Evolutionary conservation across 2,888 invertebrate genomes (phyloP), one percentile per base, ranked within the genome.

Genomic region (Baccha elongata): DNA sequence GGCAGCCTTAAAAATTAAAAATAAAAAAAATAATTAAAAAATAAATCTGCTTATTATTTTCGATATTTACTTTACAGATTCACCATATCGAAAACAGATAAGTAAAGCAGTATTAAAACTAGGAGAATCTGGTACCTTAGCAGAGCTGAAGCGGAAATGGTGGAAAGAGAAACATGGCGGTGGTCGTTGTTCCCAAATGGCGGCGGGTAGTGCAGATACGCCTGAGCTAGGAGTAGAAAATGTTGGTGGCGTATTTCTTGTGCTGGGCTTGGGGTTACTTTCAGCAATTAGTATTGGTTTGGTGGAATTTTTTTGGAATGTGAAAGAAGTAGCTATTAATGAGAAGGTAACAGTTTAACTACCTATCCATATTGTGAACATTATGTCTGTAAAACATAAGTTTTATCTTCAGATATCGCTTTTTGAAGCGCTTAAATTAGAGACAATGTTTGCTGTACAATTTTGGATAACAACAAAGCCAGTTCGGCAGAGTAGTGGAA

Each of bases 181-280:
- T 0, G 89, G 89, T 17, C 86, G 86, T 17, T 91, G 90, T 58
- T 88, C 87, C 11, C 86, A 86, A 46, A 44, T 69, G 2, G 85
- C 86, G 2, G 86, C 78, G 1, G 85, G 85, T 0, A 86, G 86
- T 1, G 88, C 87, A 4, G 88, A 89, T 69, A 89, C 91, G 0
- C 88, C 90, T 0, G 91, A 91, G 62, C 76, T 91, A 44, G 89
- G 89, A 13, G 79, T 91, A 32, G 90, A 88, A 80, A 97, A 98
- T 90, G 97, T 98, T 0, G 97, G 97, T 85, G 98, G 98, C 85
- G 96, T 98, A 50, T 98, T 98, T 89, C 93, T 98, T 23, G 96
- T 98, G 3, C 92, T 98, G 6, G 93, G 94, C 1, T 91, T 93
- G 7, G 98, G 98, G 0, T 94, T 96, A 52, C 87, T 92, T 1